Percentiles rank a stretch among this genome's conserved stretches.
phyloP scores from a whole-genome alignment of 2,113 vertebrate genomes.

The Abramis brama region DNA sequence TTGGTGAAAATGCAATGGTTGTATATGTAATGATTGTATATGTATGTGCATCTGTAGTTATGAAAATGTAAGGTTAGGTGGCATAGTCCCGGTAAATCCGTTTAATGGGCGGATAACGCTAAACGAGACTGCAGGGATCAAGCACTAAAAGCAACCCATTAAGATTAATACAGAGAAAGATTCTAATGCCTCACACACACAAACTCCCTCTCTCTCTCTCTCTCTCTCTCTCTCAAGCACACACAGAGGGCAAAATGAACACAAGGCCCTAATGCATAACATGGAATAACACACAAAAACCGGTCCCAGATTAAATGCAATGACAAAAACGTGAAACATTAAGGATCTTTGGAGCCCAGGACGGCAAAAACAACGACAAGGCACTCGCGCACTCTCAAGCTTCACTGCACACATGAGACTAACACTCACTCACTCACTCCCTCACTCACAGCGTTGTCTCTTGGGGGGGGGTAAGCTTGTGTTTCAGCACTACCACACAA shows the following conservation, averaged over 20 bases:
- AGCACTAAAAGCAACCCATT: conserved; percentile 52
- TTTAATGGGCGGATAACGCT: conserved; percentile 43
- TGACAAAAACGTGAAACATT: conserved; percentile 30
- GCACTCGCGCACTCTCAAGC: conserved; percentile 14
- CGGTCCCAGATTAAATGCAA: not conserved
- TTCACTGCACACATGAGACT: not conserved
- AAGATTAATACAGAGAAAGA: conserved; percentile 47
- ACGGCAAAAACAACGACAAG: conserved; percentile 36
- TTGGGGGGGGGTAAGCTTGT: not conserved
- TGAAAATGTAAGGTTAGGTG: conserved; percentile 28
- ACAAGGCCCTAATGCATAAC: conserved; percentile 11
- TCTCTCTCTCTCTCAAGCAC: conserved; percentile 39
- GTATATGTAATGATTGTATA: not conserved
- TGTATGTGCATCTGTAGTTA: not conserved
- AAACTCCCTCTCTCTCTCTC: not conserved
- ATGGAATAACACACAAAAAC: not conserved
- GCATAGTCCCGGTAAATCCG: conserved; percentile 37
- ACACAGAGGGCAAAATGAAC: conserved; percentile 19
- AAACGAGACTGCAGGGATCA: conserved; percentile 52
- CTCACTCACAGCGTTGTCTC: conserved; percentile 34
- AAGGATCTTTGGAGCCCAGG: conserved; percentile 1
- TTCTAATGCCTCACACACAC: conserved; percentile 35
- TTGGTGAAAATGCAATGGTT: not conserved
- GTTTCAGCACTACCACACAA: conserved; percentile 78
- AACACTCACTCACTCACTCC: conserved; percentile 41